Percentiles rank a stretch among this genome's conserved stretches.
phyloP scores from a whole-genome alignment of 2,113 vertebrate genomes.

The Phylloscopus trochilus region DNA sequence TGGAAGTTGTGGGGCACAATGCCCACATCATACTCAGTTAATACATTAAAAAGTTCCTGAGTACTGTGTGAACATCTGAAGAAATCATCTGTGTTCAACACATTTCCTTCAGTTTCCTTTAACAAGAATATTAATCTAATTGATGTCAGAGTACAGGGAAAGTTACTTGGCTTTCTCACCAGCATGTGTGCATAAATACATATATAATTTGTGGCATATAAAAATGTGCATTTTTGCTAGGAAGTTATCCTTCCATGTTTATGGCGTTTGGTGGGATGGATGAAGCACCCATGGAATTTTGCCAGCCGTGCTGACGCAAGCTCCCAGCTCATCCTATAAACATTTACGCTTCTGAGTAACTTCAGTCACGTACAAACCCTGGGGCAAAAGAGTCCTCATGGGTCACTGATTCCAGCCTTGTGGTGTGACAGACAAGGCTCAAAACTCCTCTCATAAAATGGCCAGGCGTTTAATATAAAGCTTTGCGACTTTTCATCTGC shows the following conservation, averaged over 20 bases:
- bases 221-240: not conserved
- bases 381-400: not conserved
- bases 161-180: not conserved
- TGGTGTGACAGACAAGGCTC: not conserved
- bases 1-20: not conserved
- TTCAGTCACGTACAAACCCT: slow-evolving; percentile 5
- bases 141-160: not conserved
- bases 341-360: slow-evolving; percentile 42
- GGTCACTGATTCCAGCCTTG: not conserved
- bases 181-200: not conserved
- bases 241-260: not conserved
- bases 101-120: not conserved
- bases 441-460: not conserved
- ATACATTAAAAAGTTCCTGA: not conserved
- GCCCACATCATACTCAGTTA: not conserved
- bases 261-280: not conserved
- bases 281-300: not conserved
- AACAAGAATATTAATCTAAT: not conserved
- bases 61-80: not conserved
- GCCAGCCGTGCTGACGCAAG: slow-evolving; percentile 38
- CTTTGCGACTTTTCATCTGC: not conserved
- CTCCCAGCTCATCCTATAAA: slow-evolving; percentile 31
- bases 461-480: not conserved
- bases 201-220: not conserved
- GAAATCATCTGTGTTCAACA: not conserved